Evolutionary conservation across 2,888 invertebrate species (phyloP), one percentile per base, ranked within the genome.

Genomic region (Amiota communis): DNA sequence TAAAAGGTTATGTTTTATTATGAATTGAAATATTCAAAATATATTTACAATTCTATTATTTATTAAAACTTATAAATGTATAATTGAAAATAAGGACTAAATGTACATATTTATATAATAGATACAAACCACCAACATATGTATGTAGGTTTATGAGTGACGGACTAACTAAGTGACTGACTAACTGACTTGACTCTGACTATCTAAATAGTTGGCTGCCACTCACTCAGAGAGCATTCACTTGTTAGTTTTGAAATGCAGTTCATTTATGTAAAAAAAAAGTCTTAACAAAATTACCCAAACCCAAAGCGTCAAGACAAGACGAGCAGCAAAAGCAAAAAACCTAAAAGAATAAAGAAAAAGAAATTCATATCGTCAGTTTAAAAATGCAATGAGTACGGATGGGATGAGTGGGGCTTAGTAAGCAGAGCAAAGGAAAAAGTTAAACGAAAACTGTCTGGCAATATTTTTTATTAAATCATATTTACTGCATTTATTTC

Each of bases 401-500:
- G 2, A 0, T 6, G 36, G 36, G 36, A 0, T 6, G n/a, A n/a
- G n/a, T 6, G 36, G 36, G 36, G 36, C 6, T 36, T 36, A 36
- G 36, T 36, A 4, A 36, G 36, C 36, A 36, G 6, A 36, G 36
- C 68, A 57, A 72, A 70, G 64, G 70, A 59, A 49, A 67, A 67
- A 49, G 17, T 49, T 49, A 2, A 49, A 67, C 51, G 67, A 51
- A 67, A 71, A 63, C 36, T 61, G 53, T 48, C 70, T 53, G 63
- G 23, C 12, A 53, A 47, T 61, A 64, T 73, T 74, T 69, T 77
- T 80, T 81, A 79, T 82, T 81, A 81, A 81, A 81, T 82, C 82
- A 81, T 82, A 82, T 82, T 82, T 82, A 72, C 76, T 72, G 78
- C 56, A 23, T 51, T 70, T 75, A 72, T 59, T 70, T 69, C 48